Percentiles rank a stretch among this genome's conserved stretches.
Conservation (phyloP, 2,888 invertebrate genomes). For the Lasioglossum pauxillum region DNA sequence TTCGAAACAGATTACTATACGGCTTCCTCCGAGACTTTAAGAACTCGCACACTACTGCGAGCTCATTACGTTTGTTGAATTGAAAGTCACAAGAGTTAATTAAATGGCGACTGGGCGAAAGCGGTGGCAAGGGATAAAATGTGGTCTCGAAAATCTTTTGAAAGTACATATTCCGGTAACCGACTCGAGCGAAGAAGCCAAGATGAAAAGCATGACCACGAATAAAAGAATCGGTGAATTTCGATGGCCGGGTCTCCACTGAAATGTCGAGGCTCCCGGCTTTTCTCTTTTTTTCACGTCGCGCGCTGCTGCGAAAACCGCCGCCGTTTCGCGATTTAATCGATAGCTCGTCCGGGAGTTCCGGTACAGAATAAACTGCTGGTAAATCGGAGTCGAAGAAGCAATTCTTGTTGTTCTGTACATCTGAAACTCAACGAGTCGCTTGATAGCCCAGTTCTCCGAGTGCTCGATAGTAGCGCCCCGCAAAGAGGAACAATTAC, state of each 20-base stretch:
- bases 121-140: background rate
- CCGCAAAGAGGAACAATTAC: background rate
- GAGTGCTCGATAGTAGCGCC: background rate
- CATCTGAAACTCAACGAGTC: constrained; percentile 8
- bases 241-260: constrained; percentile 14
- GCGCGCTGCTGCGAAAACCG: constrained; percentile 5
- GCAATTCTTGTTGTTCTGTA: constrained; percentile 16
- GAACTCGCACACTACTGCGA: background rate
- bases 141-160: constrained; percentile 16
- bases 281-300: constrained; percentile 10
- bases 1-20: too few relatives aligned
- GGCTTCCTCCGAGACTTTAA: background rate
- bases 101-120: constrained; percentile 18
- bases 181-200: constrained; percentile 4
- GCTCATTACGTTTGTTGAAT: background rate
- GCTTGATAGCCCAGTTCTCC: background rate
- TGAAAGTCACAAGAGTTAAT: constrained; percentile 30
- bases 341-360: constrained; percentile 30
- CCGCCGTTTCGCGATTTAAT: constrained; percentile 37
- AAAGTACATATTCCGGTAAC: constrained; percentile 3
- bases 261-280: constrained; percentile 12
- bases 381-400: constrained; percentile 26
- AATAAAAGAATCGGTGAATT: constrained; percentile 33
- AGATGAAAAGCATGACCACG: constrained; percentile 8
- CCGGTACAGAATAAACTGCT: constrained; percentile 18